A percentile compares a stretch with the other conserved stretches of the same genome.
Conservation (phyloP, 1,140 invertebrate species). For the Theocolax elegans region DNA sequence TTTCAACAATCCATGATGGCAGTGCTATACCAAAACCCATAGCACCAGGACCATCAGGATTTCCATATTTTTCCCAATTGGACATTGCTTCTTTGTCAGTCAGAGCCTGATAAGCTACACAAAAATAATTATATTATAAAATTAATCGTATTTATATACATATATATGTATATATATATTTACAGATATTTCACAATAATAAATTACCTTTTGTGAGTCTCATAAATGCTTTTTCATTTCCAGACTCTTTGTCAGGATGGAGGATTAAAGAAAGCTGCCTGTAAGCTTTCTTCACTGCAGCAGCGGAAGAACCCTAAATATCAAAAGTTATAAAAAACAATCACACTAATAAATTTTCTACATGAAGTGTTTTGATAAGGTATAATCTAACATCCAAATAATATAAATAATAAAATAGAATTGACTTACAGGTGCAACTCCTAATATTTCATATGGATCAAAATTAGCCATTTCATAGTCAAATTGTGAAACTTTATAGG, state of each 20-base stretch:
- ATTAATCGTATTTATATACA: no score
- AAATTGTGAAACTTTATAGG: slow-evolving; percentile 97
- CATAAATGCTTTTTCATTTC: slow-evolving; percentile 98
- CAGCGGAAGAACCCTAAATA: slow-evolving; percentile 82
- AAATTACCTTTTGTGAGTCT: slow-evolving; percentile 92
- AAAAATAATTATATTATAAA: slow-evolving; percentile 25
- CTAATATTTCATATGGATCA: slow-evolving; percentile 97
- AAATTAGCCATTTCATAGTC: slow-evolving; percentile 98
- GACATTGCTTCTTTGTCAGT: slow-evolving; percentile 96
- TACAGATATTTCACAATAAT: no score
- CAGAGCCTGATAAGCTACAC: slow-evolving; percentile 77
- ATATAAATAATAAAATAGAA: neutral
- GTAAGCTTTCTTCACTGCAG: slow-evolving; percentile 96
- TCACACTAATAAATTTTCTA: slow-evolving; percentile 8
- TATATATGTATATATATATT: no score
- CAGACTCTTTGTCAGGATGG: slow-evolving; percentile 98
- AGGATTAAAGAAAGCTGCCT: slow-evolving; percentile 90
- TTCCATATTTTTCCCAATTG: slow-evolving; percentile 99
- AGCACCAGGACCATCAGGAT: slow-evolving; percentile 98
- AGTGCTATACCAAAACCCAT: slow-evolving; percentile 99
- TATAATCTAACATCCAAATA: neutral
- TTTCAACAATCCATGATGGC: slow-evolving; percentile 99
- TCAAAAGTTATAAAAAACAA: no score
- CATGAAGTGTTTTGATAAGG: neutral
- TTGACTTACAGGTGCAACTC: slow-evolving; percentile 80